These are phyloP conservation scores for Drosophila mercatorum DNA, from an alignment of 2,888 invertebrate genomes.

Conservation along the genomic window DNA sequence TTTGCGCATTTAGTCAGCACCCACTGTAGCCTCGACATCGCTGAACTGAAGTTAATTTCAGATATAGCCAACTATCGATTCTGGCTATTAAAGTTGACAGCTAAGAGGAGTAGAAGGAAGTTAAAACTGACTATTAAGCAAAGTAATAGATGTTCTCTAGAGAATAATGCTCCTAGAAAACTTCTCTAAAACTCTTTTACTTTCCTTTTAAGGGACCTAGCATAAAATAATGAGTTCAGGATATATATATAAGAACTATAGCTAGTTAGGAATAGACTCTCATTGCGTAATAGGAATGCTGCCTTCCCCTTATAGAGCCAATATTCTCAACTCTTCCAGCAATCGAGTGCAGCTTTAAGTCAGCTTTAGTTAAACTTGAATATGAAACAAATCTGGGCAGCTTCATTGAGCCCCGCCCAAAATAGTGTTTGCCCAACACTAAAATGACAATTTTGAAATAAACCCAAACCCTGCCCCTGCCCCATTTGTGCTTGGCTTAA, in stretches of 20 bases:
- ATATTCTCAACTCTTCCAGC: not conserved
- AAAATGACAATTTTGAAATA: conserved; percentile 5
- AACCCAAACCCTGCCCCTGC: not conserved
- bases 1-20: conserved; percentile 65
- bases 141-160: too few relatives aligned
- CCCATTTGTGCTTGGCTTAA: not conserved
- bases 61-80: not conserved
- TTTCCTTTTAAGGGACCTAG: not conserved
- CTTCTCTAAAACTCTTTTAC: not conserved
- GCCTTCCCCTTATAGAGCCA: not conserved
- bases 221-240: too few relatives aligned
- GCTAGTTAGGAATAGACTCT: too few relatives aligned
- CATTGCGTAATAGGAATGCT: too few relatives aligned
- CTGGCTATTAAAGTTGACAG: not conserved
- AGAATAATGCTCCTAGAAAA: not conserved
- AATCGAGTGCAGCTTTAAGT: not conserved
- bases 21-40: conserved; percentile 25
- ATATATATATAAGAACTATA: too few relatives aligned
- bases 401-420: not conserved
- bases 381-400: not conserved
- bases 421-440: conserved; percentile 18
- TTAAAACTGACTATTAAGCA: too few relatives aligned
- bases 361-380: not conserved
- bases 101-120: not conserved
- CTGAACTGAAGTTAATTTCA: conserved; percentile 1